Evolutionary conservation across 1,140 invertebrate genomes (phyloP).

Genomic region (Diorhabda carinulata): DNA sequence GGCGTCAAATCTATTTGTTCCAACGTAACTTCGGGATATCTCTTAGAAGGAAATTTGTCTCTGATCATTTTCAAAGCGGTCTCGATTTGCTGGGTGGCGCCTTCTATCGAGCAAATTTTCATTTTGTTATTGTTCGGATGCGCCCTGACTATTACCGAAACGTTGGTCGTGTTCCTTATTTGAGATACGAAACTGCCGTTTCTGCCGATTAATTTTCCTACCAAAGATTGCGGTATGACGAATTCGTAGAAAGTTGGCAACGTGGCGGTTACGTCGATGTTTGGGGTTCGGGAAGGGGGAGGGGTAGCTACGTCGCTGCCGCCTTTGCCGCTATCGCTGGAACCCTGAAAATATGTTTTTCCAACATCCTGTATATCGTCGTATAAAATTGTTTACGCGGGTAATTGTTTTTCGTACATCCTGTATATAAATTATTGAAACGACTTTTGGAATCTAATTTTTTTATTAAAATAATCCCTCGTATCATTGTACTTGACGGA

Average conservation of each 20-base stretch:
- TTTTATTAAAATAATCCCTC: too few relatives aligned
- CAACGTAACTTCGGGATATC: conserved; percentile 73
- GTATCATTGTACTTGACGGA: too few relatives aligned
- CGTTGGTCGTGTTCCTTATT: conserved; percentile 74
- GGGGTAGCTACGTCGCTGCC: conserved; percentile 63
- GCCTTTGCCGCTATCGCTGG: conserved; percentile 73
- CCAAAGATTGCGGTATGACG: conserved; percentile 71
- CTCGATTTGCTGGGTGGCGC: conserved; percentile 69
- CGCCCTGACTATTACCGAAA: conserved; percentile 72
- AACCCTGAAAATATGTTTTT: conserved; percentile 52
- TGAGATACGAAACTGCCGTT: conserved; percentile 75
- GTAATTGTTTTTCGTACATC: too few relatives aligned
- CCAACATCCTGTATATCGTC: too few relatives aligned
- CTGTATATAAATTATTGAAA: too few relatives aligned
- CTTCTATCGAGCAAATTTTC: conserved; percentile 57
- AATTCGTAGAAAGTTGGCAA: conserved; percentile 64
- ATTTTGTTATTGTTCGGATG: conserved; percentile 65
- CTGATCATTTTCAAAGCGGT: conserved; percentile 78
- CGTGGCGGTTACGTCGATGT: conserved; percentile 10
- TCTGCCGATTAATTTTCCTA: conserved; percentile 84
- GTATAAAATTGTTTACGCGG: too few relatives aligned
- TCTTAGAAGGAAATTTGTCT: conserved; percentile 74
- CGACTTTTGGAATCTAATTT: too few relatives aligned
- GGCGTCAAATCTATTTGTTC: conserved; percentile 67
- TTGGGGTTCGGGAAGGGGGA: conserved; percentile 48